Base-by-base conservation (phyloP, 2,888 invertebrate species). In the Creontiades dilutus region DNA sequence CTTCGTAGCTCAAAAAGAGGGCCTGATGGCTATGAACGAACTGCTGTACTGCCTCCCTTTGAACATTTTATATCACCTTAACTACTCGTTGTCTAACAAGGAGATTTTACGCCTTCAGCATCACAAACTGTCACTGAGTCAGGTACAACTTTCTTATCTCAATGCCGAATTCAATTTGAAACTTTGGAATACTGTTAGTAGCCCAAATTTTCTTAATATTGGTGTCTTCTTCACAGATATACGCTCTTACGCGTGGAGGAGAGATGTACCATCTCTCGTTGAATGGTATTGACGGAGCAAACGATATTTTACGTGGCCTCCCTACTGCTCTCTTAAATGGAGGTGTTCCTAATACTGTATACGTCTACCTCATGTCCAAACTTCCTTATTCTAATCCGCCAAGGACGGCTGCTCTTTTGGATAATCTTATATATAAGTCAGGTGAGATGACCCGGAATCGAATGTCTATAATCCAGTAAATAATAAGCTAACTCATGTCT, bases 321-420 rank as follows among this genome's bases (percentile, higher is more conserved):
- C 90, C 90, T 11, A 78, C 90, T 85, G 23, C 48, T 86, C 11
- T 85, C 55, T n/a, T 89, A 28, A 57, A 76, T 75, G 37, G 61
- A 46, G 47, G 75, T 55, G 46, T 86, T 52, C 52, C 90, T 27
- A 48, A 55, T 57, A 37, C 81, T 27, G 75, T 52, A 46, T 47
- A 57, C 61, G 16, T 19, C 12, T 81, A 90, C 28, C 75, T 91
- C 7, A 68, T 89, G 19, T 68, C 90, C 13, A 87, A 89, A 46
- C 16, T 90, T n/a, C 81, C 89, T 55, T 84, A 28, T 14, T 46
- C 90, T 16, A 80, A 86, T 78, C 47, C 78, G 9, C 89, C 91
- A 14, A 75, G 90, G 7, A 57, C 90, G 12, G 82, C 90, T 48
- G 88, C 91, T 46, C 89, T 91, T 28, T 55, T 91, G 16, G 84